These are phyloP conservation scores for Atlantisia rogersi DNA, from an alignment of 2,113 vertebrate genomes.

Conservation along the genomic window DNA sequence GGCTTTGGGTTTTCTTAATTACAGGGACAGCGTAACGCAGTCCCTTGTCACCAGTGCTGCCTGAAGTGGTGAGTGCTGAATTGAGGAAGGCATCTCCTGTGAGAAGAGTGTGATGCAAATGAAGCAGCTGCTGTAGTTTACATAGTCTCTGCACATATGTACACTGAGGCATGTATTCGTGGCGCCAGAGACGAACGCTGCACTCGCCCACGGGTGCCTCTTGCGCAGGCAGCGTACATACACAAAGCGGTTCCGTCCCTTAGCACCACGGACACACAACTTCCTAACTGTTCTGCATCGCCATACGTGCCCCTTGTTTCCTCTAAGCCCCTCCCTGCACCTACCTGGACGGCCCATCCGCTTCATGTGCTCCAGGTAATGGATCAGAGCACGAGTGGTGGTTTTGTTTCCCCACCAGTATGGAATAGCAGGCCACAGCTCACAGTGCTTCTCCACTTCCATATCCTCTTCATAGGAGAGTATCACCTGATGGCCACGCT, in stretches of 20 bases:
- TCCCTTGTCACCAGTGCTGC: background rate
- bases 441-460: slow-evolving; percentile 46
- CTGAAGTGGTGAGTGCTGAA: background rate
- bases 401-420: slow-evolving; percentile 89
- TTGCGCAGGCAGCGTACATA: accelerated
- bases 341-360: slow-evolving; percentile 84
- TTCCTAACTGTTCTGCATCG: background rate
- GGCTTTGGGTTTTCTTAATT: background rate
- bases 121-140: background rate
- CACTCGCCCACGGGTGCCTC: accelerated
- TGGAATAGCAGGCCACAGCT: slow-evolving; percentile 85
- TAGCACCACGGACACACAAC: accelerated
- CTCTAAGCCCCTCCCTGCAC: accelerated
- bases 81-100: background rate
- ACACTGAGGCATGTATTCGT: accelerated
- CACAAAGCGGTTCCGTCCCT: accelerated
- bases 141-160: accelerated
- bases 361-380: slow-evolving; percentile 82
- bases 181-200: accelerated
- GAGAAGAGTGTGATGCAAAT: accelerated
- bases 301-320: background rate
- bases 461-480: slow-evolving; percentile 81
- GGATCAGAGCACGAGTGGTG: slow-evolving; percentile 72
- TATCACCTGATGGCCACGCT: slow-evolving; percentile 81
- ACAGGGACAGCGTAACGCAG: background rate